A percentile compares a stretch with the other conserved stretches of the same genome.
Conservation (phyloP, 2,113 vertebrate species). For the Centropus bengalensis region DNA sequence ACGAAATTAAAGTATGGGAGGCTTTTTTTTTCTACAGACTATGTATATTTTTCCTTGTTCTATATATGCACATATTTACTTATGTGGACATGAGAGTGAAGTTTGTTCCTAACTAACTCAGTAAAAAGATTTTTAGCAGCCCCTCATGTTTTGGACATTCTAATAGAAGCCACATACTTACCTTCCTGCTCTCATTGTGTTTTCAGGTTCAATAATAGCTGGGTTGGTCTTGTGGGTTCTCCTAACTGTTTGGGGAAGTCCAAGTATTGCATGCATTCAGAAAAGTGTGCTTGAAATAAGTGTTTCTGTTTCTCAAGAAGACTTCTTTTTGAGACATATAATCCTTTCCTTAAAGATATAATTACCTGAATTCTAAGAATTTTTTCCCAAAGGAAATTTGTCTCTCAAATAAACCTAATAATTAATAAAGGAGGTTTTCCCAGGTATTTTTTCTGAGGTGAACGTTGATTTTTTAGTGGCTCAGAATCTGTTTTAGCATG, state of each 20-base stretch:
- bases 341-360: background rate
- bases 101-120: background rate
- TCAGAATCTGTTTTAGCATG: background rate
- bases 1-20: background rate
- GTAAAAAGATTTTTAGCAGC: background rate
- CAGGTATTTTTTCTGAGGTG: background rate
- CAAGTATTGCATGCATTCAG: background rate
- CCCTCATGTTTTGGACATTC: background rate
- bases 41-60: background rate
- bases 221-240: background rate
- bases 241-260: background rate
- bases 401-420: background rate
- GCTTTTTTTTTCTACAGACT: background rate
- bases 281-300: background rate
- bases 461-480: background rate
- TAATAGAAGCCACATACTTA: background rate
- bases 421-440: background rate
- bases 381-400: background rate
- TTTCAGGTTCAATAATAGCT: background rate
- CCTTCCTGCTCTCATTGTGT: background rate
- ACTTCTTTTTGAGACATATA: background rate
- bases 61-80: background rate
- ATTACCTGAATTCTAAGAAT: background rate
- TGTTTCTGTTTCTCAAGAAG: background rate
- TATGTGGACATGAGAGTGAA: background rate